Base-by-base conservation (phyloP, 2,888 invertebrate species). In the Caenorhabditis sp. region DNA sequence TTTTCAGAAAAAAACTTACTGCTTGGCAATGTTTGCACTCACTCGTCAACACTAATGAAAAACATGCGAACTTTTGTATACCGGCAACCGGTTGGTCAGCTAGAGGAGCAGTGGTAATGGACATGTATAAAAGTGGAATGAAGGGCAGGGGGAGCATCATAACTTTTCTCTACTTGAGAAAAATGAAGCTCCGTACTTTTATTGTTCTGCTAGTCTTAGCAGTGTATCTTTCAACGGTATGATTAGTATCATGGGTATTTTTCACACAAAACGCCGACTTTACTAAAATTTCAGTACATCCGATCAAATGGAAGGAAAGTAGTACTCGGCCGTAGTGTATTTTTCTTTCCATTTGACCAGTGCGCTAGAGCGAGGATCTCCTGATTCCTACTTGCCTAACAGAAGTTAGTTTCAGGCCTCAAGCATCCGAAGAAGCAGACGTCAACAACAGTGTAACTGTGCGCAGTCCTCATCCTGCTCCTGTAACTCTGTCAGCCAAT, bases 391-490 rank as follows among this genome's bases (percentile, higher is more conserved):
- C 10, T n/a, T 56, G 1, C 8, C 6, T 10, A 44, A 7, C 10
- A 47, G 2, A 7, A n/a, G 1, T 19, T 12, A 5, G 10, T 41
- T 49, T 19, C 22, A 75, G 74, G 61, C 74, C 3, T 66, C 58
- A 12, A 41, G 49, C 8, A 75, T 72, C 12, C 54, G 81, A n/a
- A n/a, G n/a, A n/a, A 58, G 58, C 3, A 75, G 64, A 64, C 70
- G 81, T 14, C 77, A 74, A 41, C 61, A 81, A 22, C n/a, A n/a
- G n/a, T 81, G 81, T 35, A 66, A 66, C 19, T 81, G 81, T 56
- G 56, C 35, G 1, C 24, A 58, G n/a, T 51, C 72, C 1, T 26
- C 70, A 41, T 80, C 73, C 3, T 80, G 74, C 49, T 44, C 59
- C 6, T 74, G 70, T 16, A 70, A 69, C 19, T 19, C 69, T 24